phyloP scores from a whole-genome alignment of 2,888 invertebrate species.

The Aelia acuminata region DNA sequence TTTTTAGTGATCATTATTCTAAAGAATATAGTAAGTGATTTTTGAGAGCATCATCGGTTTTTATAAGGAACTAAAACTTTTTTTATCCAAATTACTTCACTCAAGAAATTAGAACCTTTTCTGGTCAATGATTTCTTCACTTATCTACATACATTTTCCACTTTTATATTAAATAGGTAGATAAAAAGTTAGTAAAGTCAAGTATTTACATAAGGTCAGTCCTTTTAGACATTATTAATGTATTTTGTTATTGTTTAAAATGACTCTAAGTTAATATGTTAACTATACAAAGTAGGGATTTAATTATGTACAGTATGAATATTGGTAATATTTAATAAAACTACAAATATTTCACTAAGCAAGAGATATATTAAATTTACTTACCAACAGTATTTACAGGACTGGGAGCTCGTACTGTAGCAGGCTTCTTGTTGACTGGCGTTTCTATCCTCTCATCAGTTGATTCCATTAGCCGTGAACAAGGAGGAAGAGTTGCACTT shows the following conservation, averaged over 20 bases:
- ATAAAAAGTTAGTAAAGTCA: background rate
- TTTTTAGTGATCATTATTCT: too few species aligned
- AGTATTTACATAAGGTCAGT: background rate
- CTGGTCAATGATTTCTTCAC: too few species aligned
- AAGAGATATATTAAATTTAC: background rate
- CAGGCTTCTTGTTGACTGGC: conserved; percentile 58
- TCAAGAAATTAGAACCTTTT: background rate
- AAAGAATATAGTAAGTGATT: too few species aligned
- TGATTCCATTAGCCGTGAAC: conserved; percentile 59
- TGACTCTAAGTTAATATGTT: background rate
- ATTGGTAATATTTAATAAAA: background rate
- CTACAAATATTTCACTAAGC: background rate
- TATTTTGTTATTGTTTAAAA: background rate
- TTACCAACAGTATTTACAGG: conserved; percentile 39
- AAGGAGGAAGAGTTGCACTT: conserved; percentile 62
- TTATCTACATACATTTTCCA: too few species aligned
- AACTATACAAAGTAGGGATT: background rate
- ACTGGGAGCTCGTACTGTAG: conserved; percentile 50
- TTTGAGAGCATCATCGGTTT: too few species aligned
- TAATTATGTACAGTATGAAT: conserved; percentile 11
- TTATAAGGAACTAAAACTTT: too few species aligned
- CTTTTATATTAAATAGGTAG: too few species aligned
- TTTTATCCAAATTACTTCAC: background rate
- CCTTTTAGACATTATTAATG: background rate
- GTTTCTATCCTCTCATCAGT: conserved; percentile 48